These are phyloP conservation scores for Hucho hucho DNA, from an alignment of 2,113 vertebrate species.

Conservation along the genomic window DNA sequence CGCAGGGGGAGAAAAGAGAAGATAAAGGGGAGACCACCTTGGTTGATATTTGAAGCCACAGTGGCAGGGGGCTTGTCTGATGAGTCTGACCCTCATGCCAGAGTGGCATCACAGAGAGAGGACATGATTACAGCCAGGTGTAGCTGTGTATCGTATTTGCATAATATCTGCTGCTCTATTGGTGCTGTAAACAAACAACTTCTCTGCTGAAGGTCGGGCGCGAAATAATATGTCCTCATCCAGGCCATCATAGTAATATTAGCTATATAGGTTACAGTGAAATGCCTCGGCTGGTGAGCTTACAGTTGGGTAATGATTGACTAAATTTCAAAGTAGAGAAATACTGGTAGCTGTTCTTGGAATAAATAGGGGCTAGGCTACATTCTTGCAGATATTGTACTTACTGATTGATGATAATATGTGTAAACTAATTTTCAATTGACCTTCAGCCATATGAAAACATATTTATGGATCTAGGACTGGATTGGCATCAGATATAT, in stretches of 20 bases:
- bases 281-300: not conserved
- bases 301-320: not conserved
- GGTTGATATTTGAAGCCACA: conserved; percentile 55
- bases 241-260: not conserved
- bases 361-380: no score
- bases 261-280: not conserved
- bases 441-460: no score
- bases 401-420: no score
- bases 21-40: conserved; percentile 50
- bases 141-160: conserved; percentile 49
- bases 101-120: conserved; percentile 42
- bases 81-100: not conserved
- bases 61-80: conserved; percentile 36
- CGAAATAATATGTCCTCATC: conserved; percentile 9
- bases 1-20: conserved; percentile 40
- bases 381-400: no score
- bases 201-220: not conserved
- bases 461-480: no score
- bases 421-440: no score
- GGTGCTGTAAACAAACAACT: conserved; percentile 11
- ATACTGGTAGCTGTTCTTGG: no score
- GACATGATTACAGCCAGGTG: conserved; percentile 50
- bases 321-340: not conserved
- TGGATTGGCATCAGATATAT: no score
- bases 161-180: conserved; percentile 32